Evolutionary conservation across 2,797 vertebrate species (phyloP), one percentile per base, ranked within the genome.

Genomic region (Poecilia gillii): DNA sequence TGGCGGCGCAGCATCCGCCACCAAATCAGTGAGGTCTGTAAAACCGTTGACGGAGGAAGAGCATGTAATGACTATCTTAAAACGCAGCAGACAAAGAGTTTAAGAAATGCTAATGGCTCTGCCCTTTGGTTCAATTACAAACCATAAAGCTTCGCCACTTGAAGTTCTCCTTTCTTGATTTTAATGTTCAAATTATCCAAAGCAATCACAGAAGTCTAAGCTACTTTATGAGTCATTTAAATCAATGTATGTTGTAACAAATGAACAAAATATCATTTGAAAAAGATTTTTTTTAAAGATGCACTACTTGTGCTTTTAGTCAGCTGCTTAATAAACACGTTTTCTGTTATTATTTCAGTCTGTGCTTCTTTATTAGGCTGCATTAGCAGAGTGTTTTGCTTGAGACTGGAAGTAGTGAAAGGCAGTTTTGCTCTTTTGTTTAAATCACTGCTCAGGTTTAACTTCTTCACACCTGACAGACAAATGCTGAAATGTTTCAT

Each of bases 21-120:
- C 78, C 83, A 77, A 2, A 89, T 95, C 93, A 85, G 76, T 93
- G 85, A 80, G 28, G 23, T 85, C 51, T 36, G 79, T 79, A 80
- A 87, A 90, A 49, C 87, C 77, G 78, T 86, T 84, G 82, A 71
- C 82, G 47, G 80, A 86, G 81, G 85, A 89, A 79, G 79, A 74
- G 75, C 79, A 84, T 82, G 73, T 86, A 85, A 88, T 83, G 77
- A 84, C 59, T 75, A 82, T 85, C 51, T 86, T 45, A 71, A 79
- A 79, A 64, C 43, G 59, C 41, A 72, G 23, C 62, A 16, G 43
- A 45, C 41, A 45, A 5, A n/a, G 66, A 43, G 41, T n/a, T 71
- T 39, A 7, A 31, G 25, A 64, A 1, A 14, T 74, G 64, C 66
- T 66, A 82, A 75, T 66, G 45, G 18, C 9, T 3, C 28, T 36